phyloP scores from a whole-genome alignment of 2,113 vertebrate species.

The Centrocercus urophasianus region DNA sequence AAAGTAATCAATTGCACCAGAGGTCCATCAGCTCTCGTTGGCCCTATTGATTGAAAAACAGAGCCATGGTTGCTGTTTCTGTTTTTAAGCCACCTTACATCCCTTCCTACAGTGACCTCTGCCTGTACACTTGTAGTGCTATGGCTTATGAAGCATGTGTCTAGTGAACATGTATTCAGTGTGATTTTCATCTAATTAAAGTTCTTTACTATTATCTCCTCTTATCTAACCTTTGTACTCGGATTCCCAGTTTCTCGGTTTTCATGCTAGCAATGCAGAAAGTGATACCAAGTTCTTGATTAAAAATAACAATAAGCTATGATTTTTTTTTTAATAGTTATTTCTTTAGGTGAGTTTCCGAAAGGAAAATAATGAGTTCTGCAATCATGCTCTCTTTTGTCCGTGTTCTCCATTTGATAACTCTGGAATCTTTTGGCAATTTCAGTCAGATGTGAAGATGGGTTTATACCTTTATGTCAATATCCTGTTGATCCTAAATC shows the following conservation, averaged over 20 bases:
- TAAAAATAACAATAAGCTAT: neutral
- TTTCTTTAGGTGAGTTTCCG: neutral
- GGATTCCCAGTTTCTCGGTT: constrained; percentile 79
- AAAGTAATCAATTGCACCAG: neutral
- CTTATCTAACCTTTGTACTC: constrained; percentile 81
- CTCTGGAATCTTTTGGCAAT: neutral
- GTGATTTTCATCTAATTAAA: constrained; percentile 76
- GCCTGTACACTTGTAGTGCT: neutral
- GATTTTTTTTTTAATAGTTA: constrained; percentile 61
- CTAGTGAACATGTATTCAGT: constrained; percentile 1
- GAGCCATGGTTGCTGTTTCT: neutral
- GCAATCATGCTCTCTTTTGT: neutral
- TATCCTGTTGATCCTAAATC: accelerated
- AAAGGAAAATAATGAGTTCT: neutral
- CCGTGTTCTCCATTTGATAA: neutral
- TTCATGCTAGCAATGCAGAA: constrained; percentile 61
- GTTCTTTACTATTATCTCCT: constrained; percentile 70
- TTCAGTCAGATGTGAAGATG: neutral
- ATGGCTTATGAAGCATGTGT: neutral
- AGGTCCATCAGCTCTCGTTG: neutral
- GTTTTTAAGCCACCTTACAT: neutral
- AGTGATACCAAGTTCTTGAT: constrained; percentile 62
- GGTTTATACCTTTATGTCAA: neutral
- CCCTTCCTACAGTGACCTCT: constrained; percentile 38
- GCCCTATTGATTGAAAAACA: neutral